These are phyloP conservation scores for Reticulitermes lucifugus DNA, from an alignment of 2,888 invertebrate genomes.

Conservation along the genomic window DNA sequence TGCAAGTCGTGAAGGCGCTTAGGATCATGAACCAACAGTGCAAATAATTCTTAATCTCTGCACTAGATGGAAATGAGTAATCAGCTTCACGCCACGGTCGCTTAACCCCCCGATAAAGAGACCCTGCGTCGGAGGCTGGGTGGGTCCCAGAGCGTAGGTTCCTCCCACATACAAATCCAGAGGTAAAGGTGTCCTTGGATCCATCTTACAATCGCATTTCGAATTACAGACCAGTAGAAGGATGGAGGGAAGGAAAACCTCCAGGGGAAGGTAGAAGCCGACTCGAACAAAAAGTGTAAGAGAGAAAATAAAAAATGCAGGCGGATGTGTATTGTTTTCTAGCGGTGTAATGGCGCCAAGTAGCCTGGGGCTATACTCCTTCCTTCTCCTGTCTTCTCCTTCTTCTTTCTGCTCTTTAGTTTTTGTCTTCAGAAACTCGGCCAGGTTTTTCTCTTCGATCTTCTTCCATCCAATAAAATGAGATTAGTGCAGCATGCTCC, in stretches of 20 bases:
- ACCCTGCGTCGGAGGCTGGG: no score
- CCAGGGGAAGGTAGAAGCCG: constrained; percentile 12
- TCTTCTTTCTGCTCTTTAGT: background rate
- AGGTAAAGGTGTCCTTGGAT: background rate
- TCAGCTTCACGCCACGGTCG: no score
- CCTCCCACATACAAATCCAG: no score
- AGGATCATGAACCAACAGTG: no score
- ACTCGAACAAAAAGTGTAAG: constrained; percentile 17
- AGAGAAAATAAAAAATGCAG: constrained; percentile 36
- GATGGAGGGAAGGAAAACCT: constrained; percentile 19
- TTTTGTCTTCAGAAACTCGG: background rate
- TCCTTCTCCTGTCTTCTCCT: background rate
- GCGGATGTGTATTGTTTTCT: constrained; percentile 39
- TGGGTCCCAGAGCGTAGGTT: no score
- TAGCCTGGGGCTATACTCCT: background rate
- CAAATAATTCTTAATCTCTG: no score
- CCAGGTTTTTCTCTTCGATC: background rate
- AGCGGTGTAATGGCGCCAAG: constrained; percentile 29
- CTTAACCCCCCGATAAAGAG: no score
- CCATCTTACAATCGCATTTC: background rate
- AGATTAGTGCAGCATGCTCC: background rate
- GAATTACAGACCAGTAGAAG: constrained; percentile 1
- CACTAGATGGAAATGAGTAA: no score
- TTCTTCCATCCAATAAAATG: background rate
- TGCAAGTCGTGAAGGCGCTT: no score